phyloP scores from a whole-genome alignment of 2,888 invertebrate species.

The Nephrotoma appendiculata region DNA sequence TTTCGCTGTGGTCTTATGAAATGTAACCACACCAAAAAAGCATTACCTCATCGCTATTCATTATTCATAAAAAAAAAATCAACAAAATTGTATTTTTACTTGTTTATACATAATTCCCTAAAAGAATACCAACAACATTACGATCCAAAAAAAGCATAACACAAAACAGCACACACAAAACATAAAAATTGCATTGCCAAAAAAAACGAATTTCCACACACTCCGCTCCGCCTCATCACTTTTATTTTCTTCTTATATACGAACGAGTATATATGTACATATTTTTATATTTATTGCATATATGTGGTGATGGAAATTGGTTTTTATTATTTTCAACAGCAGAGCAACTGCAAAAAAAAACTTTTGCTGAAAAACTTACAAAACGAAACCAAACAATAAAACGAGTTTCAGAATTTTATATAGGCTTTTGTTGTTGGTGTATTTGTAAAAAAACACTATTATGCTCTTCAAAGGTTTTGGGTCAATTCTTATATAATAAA shows the following conservation, averaged over 20 bases:
- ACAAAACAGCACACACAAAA: neutral
- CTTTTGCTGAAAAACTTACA: neutral
- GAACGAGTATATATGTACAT: neutral
- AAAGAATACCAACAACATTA: neutral
- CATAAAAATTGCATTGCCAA: neutral
- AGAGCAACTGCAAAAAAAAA: neutral
- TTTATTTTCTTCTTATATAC: neutral
- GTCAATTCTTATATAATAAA: conserved; percentile 12
- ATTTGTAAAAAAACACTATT: neutral
- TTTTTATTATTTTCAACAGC: neutral
- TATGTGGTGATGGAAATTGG: neutral
- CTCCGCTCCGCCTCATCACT: neutral
- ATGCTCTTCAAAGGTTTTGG: conserved; percentile 16
- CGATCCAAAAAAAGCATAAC: neutral
- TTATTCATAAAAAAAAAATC: neutral
- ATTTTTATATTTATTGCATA: neutral
- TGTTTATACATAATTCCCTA: neutral
- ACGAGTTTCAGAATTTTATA: neutral
- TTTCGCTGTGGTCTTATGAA: neutral
- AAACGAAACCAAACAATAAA: neutral
- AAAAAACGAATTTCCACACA: neutral
- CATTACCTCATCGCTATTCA: neutral
- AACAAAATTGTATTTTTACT: neutral
- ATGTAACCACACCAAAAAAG: neutral
- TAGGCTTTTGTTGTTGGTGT: neutral